These are phyloP conservation scores for Trisateles emortualis DNA, from an alignment of 2,888 invertebrate species.

Conservation along the genomic window DNA sequence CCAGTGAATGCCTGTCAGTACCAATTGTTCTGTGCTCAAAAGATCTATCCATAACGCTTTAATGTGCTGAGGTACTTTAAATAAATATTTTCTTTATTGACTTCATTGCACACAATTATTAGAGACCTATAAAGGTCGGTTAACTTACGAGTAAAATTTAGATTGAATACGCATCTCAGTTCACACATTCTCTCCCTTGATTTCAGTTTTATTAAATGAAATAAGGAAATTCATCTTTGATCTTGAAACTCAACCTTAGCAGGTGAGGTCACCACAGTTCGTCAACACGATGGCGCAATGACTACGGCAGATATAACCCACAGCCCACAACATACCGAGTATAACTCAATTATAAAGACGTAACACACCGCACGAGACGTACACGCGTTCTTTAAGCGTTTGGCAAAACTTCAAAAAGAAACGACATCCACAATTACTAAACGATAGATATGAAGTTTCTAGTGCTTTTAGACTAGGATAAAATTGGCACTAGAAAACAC, in stretches of 20 bases:
- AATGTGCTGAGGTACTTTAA: too few species aligned
- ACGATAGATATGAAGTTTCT: slow-evolving; percentile 14
- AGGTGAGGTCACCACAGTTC: background rate
- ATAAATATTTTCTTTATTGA: too few species aligned
- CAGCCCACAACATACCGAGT: too few species aligned
- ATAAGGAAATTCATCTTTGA: background rate
- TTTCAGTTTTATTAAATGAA: too few species aligned
- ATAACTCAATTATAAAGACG: background rate
- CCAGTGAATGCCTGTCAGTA: too few species aligned
- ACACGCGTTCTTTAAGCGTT: slow-evolving; percentile 20
- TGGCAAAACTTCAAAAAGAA: slow-evolving; percentile 52
- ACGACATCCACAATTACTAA: slow-evolving; percentile 34
- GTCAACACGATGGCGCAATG: background rate
- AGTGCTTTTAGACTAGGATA: background rate
- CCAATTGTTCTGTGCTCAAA: too few species aligned
- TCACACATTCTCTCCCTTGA: too few species aligned
- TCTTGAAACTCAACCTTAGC: background rate
- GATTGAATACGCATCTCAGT: too few species aligned
- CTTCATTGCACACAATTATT: too few species aligned
- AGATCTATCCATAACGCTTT: too few species aligned
- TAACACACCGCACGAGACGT: slow-evolving; percentile 5
- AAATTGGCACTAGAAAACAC: background rate
- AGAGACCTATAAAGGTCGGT: too few species aligned
- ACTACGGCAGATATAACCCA: background rate
- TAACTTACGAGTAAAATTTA: too few species aligned